These are phyloP conservation scores for Eumeta japonica DNA, from an alignment of 1,140 invertebrate genomes.

Conservation along the genomic window DNA sequence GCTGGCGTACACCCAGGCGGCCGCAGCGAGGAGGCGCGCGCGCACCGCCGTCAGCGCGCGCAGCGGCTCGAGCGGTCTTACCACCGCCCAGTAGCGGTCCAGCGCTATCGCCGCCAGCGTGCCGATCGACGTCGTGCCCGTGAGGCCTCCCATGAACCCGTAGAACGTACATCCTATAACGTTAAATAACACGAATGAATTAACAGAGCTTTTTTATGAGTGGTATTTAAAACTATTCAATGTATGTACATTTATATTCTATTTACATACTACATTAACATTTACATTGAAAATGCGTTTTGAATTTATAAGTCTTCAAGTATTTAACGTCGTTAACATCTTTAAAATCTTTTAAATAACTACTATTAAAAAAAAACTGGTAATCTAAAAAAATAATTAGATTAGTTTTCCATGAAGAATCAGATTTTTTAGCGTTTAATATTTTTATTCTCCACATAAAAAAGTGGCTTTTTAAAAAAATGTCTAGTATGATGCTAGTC, in stretches of 20 bases:
- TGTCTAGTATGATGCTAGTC: too few species aligned
- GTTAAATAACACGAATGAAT: conserved; percentile 13
- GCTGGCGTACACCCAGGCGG: conserved; percentile 72
- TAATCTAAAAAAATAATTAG: too few species aligned
- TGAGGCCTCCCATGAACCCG: conserved; percentile 70
- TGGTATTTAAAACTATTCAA: neutral
- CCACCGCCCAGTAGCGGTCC: conserved; percentile 72
- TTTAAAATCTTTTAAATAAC: too few species aligned
- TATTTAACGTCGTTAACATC: too few species aligned
- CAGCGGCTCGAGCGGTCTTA: conserved; percentile 66
- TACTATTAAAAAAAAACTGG: too few species aligned
- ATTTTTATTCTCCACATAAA: too few species aligned
- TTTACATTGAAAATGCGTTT: neutral
- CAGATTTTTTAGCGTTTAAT: too few species aligned
- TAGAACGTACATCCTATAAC: conserved; percentile 68
- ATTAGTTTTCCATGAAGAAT: too few species aligned
- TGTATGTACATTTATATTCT: neutral
- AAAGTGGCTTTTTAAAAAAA: too few species aligned
- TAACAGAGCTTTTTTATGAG: too few species aligned
- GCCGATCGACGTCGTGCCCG: conserved; percentile 70
- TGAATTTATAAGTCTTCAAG: too few species aligned
- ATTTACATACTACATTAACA: too few species aligned
- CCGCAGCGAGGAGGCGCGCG: conserved; percentile 62
- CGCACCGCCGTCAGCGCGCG: conserved; percentile 61
- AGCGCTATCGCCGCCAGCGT: conserved; percentile 69